Evolutionary conservation across 2,113 vertebrate genomes (phyloP).

Genomic region (Actenoides lindsayi): DNA sequence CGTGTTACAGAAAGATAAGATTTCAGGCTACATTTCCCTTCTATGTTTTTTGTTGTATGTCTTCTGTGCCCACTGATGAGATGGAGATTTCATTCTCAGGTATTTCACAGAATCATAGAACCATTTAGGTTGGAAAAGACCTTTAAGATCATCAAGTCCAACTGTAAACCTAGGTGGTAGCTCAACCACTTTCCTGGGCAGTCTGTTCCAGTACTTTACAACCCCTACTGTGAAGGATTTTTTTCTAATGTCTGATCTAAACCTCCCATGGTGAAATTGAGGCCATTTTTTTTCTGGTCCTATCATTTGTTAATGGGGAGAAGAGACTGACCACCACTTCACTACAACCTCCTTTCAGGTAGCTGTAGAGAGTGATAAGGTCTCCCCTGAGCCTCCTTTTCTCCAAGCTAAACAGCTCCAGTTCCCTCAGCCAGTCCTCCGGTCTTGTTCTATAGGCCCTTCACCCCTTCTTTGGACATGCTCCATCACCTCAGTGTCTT

Average conservation of each 20-base stretch:
- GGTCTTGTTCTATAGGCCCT: neutral
- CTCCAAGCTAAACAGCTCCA: neutral
- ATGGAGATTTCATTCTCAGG: neutral
- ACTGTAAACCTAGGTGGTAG: fast-evolving
- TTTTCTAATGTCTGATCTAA: neutral
- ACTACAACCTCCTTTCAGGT: neutral
- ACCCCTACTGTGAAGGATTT: neutral
- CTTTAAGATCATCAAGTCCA: neutral
- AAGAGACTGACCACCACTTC: neutral
- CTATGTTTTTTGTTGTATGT: neutral
- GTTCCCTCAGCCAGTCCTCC: neutral
- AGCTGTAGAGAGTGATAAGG: neutral
- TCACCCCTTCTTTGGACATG: neutral
- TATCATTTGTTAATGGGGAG: neutral
- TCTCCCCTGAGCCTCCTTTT: neutral
- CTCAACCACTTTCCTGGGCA: neutral
- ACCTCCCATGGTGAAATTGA: neutral
- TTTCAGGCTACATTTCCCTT: neutral
- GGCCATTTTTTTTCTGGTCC: neutral
- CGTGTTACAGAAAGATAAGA: neutral
- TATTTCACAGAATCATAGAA: neutral
- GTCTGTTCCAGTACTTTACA: neutral
- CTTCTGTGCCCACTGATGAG: neutral
- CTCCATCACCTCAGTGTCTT: neutral
- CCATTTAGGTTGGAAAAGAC: neutral